Base-by-base conservation (phyloP, 2,113 vertebrate species). In the Gobiocypris rarus region DNA sequence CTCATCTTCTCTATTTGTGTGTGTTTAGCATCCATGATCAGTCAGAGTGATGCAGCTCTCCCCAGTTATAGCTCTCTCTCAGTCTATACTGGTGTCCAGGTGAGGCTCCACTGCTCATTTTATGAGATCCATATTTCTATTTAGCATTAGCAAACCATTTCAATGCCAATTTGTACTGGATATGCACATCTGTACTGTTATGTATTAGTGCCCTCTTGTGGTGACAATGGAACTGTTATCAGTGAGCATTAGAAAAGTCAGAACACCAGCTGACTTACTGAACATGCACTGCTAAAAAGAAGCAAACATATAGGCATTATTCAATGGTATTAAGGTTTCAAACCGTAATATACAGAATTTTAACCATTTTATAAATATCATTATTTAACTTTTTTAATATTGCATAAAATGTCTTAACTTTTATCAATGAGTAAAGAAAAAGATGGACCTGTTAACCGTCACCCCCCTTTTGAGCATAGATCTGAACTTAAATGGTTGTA, bases 1-100 rank as follows among this genome's bases (percentile, higher is more conserved):
- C 28, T 41, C 82, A 54, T 84, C 67, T 70, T 54, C 52, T 22
- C 9, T 22, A 8, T 22, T 52, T 85, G 69, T 84, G 81, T 81
- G 67, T 73, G 67, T 76, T 74, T 80, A 96, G 95, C 94, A 61
- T 92, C 95, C 87, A 94, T 95, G 94, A 90, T 96, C 88, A 94
- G 91, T 92, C 95, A 95, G 83, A 93, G 90, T 77, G 95, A 96
- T 81, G 91, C 93, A 75, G 90, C 94, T 73, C 93, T 96, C 86
- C 91, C 94, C 43, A 94, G 94, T 91, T 95, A 94, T 91, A 94
- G 90, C 89, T 93, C 93, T 50, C 90, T 95, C 85, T 94, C 94
- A 75, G 93, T 94, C 71, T 94, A 95, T 90, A 93, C 94, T 73
- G 93, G 93, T 90, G 91, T 95, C 85, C 94, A 95, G 94, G 94